These are phyloP conservation scores for Cephalotes varians DNA, from an alignment of 2,888 invertebrate species.

Conservation along the genomic window DNA sequence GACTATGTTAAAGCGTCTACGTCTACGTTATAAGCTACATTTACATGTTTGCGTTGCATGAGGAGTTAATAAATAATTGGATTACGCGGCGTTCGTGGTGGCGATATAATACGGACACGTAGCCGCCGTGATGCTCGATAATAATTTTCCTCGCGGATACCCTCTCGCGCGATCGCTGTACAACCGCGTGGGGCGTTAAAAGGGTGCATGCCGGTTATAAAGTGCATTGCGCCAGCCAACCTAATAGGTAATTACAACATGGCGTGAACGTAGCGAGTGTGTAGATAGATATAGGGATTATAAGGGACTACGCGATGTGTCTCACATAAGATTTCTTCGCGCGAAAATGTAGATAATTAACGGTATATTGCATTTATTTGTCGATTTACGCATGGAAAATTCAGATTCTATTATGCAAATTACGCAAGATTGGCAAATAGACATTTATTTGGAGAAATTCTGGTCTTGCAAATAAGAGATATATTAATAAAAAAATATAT, in stretches of 20 bases:
- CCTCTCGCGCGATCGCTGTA: constrained; percentile 42
- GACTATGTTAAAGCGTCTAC: background rate
- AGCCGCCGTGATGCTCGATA: constrained; percentile 57
- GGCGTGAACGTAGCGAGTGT: constrained; percentile 44
- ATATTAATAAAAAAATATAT: background rate
- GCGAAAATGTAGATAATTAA: constrained; percentile 21
- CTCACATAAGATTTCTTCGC: constrained; percentile 26
- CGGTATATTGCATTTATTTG: background rate
- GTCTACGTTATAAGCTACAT: constrained; percentile 18
- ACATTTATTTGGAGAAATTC: background rate
- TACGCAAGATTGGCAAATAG: background rate
- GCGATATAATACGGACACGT: constrained; percentile 51
- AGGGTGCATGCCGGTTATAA: constrained; percentile 65
- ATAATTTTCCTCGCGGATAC: constrained; percentile 65
- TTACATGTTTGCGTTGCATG: constrained; percentile 23
- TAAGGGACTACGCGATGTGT: constrained; percentile 16
- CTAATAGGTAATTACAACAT: constrained; percentile 73
- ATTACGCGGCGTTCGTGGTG: constrained; percentile 47
- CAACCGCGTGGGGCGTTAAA: constrained; percentile 57
- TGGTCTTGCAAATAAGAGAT: background rate
- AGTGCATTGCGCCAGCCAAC: constrained; percentile 61
- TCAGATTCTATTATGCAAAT: background rate
- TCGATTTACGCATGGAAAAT: background rate
- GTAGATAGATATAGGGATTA: constrained; percentile 8
- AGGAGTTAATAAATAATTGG: constrained; percentile 69